Base-by-base conservation (phyloP, 2,113 vertebrate genomes). In the Actinemys pallida region DNA sequence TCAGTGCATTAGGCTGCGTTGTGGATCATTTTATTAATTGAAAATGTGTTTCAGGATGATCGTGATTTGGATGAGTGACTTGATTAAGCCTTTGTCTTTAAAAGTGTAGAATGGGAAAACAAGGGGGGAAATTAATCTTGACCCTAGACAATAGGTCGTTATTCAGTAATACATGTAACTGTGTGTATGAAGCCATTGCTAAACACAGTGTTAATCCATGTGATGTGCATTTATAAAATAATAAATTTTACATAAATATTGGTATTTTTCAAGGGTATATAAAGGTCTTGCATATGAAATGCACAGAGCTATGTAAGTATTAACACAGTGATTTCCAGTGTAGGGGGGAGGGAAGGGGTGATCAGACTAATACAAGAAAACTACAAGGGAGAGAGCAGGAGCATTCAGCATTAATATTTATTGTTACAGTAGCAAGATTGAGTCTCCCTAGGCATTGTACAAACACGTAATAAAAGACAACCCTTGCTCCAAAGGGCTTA, bases 11-110 rank as follows among this genome's bases (percentile, higher is more conserved):
- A 95, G 78, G 81, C 83, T 92, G 85, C 87, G 83, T 91, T 93
- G 92, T 76, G 50, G 47, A 90, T 89, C 20, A 54, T 92, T 94
- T 93, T 94, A 96, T 95, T 98, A 96, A 96, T 84, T 92, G 92
- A 91, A 96, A 97, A 95, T 94, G 42, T 78, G 54, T 90, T 95
- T 94, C 86, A 53, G 87, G 95, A 81, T 83, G 95, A 90, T 80
- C 95, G 72, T 83, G 93, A 92, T 88, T 96, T 96, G 95, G 87
- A 88, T 95, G 95, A 96, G 86, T 88, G 81, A 89, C 90, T 91
- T 94, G 94, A 96, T 95, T 93, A 95, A 96, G 81, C 80, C 50
- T 84, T 54, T 39, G 85, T 94, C 82, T 92, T 90, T 89, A 96
- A 90, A 94, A 79, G 20, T 91, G 72, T 29, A 52, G 93, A 96